Evolutionary conservation across 2,888 invertebrate genomes (phyloP).

Genomic region (Ommatoiulus sabulosus): DNA sequence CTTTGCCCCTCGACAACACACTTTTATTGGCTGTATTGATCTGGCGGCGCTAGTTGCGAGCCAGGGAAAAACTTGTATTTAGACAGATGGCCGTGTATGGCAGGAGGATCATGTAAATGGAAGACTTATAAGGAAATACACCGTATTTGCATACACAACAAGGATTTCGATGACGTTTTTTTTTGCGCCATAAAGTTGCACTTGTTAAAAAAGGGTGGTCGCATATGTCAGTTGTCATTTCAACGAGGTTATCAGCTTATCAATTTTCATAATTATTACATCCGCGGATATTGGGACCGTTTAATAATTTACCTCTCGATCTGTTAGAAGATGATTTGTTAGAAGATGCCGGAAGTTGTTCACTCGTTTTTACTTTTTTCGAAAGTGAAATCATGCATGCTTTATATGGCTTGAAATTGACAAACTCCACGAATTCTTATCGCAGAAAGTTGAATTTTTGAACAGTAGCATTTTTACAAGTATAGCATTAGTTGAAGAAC

Average conservation of each 20-base stretch:
- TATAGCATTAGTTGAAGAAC: too few species aligned
- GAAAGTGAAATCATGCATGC: too few species aligned
- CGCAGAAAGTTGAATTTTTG: too few species aligned
- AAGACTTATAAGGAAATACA: slow-evolving; percentile 27
- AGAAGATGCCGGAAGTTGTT: too few species aligned
- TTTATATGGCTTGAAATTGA: too few species aligned
- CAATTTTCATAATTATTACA: background rate
- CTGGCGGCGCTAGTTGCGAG: slow-evolving; percentile 2
- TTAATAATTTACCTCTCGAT: background rate
- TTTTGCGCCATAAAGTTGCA: background rate
- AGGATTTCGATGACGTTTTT: slow-evolving; percentile 11
- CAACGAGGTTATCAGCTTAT: background rate
- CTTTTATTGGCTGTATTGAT: slow-evolving; percentile 27
- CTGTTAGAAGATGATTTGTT: too few species aligned
- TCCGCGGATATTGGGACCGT: background rate
- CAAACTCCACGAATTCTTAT: too few species aligned
- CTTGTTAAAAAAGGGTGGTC: background rate
- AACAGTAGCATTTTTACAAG: too few species aligned
- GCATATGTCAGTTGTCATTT: background rate
- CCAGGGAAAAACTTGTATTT: slow-evolving; percentile 34
- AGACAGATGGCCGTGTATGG: slow-evolving; percentile 20
- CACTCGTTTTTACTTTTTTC: too few species aligned
- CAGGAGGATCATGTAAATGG: slow-evolving; percentile 26
- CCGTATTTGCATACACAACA: slow-evolving; percentile 34
- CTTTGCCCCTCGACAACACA: slow-evolving; percentile 27